Evolutionary conservation across 2,888 invertebrate species (phyloP).

Genomic region (Acleris cristana): DNA sequence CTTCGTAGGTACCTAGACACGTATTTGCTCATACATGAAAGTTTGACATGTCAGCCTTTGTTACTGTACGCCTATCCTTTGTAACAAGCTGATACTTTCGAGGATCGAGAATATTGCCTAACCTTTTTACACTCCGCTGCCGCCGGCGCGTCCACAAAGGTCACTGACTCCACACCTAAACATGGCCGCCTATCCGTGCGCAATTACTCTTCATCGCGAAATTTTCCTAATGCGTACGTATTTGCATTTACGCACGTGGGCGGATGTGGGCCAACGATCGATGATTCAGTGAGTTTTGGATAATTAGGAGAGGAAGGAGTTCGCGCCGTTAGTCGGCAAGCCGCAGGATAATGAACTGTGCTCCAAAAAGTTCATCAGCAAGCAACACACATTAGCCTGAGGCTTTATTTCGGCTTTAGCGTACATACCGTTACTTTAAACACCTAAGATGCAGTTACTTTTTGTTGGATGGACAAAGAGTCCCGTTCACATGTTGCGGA

Average conservation of each 20-base stretch:
- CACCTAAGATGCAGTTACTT: slow-evolving; percentile 1
- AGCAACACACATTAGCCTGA: slow-evolving; percentile 16
- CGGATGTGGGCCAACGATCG: slow-evolving; percentile 68
- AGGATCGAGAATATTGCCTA: slow-evolving; percentile 24
- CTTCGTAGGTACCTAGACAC: too few relatives aligned
- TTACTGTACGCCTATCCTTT: slow-evolving; percentile 7
- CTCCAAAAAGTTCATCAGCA: slow-evolving; percentile 31
- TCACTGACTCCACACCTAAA: slow-evolving; percentile 27
- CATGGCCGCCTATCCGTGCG: slow-evolving; percentile 6
- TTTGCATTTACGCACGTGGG: slow-evolving; percentile 54
- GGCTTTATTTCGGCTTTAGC: slow-evolving; percentile 16
- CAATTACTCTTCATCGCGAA: slow-evolving; percentile 15
- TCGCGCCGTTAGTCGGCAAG: slow-evolving; percentile 25
- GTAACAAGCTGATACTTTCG: slow-evolving; percentile 1
- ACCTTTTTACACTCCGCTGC: slow-evolving; percentile 29
- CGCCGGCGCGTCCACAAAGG: slow-evolving; percentile 15
- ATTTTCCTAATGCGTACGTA: slow-evolving; percentile 17
- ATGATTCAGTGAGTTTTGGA: slow-evolving; percentile 55
- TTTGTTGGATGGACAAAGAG: not conserved
- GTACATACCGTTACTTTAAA: slow-evolving; percentile 13
- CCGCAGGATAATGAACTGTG: slow-evolving; percentile 33
- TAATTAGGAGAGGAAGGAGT: slow-evolving; percentile 33
- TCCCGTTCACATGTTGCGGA: too few relatives aligned
- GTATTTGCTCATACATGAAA: too few relatives aligned
- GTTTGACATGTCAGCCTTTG: too few relatives aligned